Percentiles rank a stretch among this genome's conserved stretches.
These are phyloP conservation scores for Campoletis raptor DNA, from an alignment of 2,888 invertebrate genomes.

Conservation along the genomic window DNA sequence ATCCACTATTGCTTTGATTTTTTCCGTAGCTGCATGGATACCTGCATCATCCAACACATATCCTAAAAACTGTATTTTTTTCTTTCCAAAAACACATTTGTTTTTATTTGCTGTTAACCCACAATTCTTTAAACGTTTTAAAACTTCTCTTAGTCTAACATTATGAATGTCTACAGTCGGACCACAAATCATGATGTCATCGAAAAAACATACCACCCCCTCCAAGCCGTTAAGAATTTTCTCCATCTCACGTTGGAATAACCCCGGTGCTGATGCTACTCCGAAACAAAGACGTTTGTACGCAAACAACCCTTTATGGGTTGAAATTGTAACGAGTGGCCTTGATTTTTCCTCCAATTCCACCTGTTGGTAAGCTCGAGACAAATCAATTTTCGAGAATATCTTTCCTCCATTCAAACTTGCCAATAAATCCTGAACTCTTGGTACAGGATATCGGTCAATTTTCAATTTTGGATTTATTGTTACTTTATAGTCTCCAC, in stretches of 20 bases:
- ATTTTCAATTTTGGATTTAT: conserved; percentile 61
- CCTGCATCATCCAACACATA: conserved; percentile 51
- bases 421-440: conserved; percentile 67
- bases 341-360: conserved; percentile 75
- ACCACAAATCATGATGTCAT: conserved; percentile 25
- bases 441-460: conserved; percentile 67
- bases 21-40: conserved; percentile 18
- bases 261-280: conserved; percentile 79
- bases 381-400: conserved; percentile 76
- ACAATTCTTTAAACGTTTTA: conserved; percentile 9
- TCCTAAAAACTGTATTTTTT: conserved; percentile 60
- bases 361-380: conserved; percentile 80
- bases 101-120: conserved; percentile 68
- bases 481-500: conserved; percentile 69
- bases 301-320: conserved; percentile 79
- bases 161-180: too few species aligned
- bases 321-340: conserved; percentile 74
- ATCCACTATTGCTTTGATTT: conserved; percentile 40
- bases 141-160: background rate
- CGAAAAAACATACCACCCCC: conserved; percentile 47
- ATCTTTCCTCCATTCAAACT: conserved; percentile 65
- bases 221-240: conserved; percentile 24
- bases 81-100: conserved; percentile 73
- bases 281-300: conserved; percentile 66
- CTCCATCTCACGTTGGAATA: conserved; percentile 77